phyloP scores from a whole-genome alignment of 64 coral and sea anemone species.

The Exaiptasia diaphana region DNA sequence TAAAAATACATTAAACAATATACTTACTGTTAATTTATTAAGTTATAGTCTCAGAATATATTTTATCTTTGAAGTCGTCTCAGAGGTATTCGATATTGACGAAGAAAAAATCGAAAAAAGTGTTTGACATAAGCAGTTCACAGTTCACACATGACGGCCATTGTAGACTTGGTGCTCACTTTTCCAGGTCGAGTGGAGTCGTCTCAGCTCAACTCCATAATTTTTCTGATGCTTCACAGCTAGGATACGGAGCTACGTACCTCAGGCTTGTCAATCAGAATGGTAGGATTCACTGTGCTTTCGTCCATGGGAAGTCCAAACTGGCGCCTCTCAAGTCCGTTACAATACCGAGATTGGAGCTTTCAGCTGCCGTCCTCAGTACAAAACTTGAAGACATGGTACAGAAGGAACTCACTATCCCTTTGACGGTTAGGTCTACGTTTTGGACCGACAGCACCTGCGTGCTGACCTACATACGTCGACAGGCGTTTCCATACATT shows the following conservation, averaged over 20 bases:
- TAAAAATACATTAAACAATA: too few species aligned
- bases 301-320: neutral
- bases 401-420: neutral
- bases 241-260: neutral
- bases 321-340: neutral
- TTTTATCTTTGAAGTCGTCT: too few species aligned
- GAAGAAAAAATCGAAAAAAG: too few species aligned
- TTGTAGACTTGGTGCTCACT: constrained; percentile 30
- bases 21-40: too few species aligned
- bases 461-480: neutral
- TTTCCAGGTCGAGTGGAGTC: neutral
- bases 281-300: neutral
- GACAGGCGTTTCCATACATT: constrained; percentile 6
- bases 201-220: neutral
- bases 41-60: too few species aligned
- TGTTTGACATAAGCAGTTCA: too few species aligned
- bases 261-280: neutral
- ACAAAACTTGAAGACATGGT: constrained; percentile 22
- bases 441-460: constrained; percentile 25
- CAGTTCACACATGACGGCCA: too few species aligned
- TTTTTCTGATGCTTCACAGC: neutral
- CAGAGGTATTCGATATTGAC: too few species aligned
- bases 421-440: neutral
- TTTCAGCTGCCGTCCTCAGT: constrained; percentile 10
- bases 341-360: constrained; percentile 4